Conservation (phyloP, 1,140 invertebrate genomes). For the Tetragnatha versicolor region DNA sequence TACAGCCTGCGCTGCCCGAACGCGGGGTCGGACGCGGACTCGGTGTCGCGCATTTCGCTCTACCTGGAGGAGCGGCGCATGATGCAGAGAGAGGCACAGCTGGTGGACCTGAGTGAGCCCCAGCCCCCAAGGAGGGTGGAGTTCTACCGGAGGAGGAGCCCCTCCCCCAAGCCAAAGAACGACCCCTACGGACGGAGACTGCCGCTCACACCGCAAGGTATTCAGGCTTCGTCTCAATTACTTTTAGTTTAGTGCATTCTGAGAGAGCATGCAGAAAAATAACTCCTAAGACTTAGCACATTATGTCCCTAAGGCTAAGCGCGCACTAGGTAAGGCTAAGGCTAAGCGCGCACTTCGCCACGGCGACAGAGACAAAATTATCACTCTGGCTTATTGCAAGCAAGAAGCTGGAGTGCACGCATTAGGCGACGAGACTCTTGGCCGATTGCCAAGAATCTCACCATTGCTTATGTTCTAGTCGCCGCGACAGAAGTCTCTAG, state of each 20-base stretch:
- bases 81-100: constrained; percentile 12
- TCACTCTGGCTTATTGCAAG: too few species aligned
- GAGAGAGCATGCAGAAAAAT: too few species aligned
- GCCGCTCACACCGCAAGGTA: constrained; percentile 48
- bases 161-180: constrained; percentile 39
- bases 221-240: background rate
- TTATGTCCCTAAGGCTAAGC: too few species aligned
- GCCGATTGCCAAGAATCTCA: too few species aligned
- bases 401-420: too few species aligned
- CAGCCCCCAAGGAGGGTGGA: constrained; percentile 37
- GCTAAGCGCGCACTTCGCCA: too few species aligned
- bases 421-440: too few species aligned
- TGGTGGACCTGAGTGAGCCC: constrained; percentile 36
- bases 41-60: constrained; percentile 39
- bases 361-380: too few species aligned
- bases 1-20: constrained; percentile 45
- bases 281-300: too few species aligned
- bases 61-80: constrained; percentile 40
- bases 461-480: too few species aligned
- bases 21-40: constrained; percentile 41
- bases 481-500: too few species aligned
- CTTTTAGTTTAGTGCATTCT: background rate
- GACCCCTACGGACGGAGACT: constrained; percentile 44
- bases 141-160: constrained; percentile 35
- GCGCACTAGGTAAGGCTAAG: too few species aligned